These are phyloP conservation scores for Zaprionus taronus DNA, from an alignment of 1,140 invertebrate genomes.

Conservation along the genomic window DNA sequence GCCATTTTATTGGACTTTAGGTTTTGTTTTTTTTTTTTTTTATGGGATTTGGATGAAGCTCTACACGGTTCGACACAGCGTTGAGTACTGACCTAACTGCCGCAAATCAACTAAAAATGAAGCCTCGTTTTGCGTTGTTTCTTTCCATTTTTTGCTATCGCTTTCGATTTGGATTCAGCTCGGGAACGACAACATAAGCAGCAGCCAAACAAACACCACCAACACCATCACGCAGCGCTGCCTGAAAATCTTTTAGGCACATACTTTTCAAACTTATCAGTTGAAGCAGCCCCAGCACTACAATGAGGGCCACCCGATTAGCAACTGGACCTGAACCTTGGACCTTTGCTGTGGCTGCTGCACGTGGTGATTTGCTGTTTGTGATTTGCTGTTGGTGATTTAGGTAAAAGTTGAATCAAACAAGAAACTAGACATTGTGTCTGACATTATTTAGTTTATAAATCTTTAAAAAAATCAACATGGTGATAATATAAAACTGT, in stretches of 20 bases:
- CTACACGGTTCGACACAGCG: conserved; percentile 40
- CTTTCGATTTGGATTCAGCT: neutral
- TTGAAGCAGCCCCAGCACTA: neutral
- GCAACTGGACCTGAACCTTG: neutral
- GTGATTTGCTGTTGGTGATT: too few relatives aligned
- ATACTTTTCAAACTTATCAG: neutral
- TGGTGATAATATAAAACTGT: neutral
- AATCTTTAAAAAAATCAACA: too few relatives aligned
- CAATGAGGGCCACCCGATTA: neutral
- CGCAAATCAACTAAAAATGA: conserved; percentile 1
- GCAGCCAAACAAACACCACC: neutral
- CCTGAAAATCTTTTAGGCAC: neutral
- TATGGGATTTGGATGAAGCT: conserved; percentile 5
- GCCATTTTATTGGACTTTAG: conserved; percentile 54
- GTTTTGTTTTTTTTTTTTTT: conserved; percentile 9
- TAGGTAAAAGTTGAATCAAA: neutral
- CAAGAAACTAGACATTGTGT: neutral
- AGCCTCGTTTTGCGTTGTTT: conserved; percentile 27
- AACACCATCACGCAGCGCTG: neutral
- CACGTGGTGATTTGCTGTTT: neutral
- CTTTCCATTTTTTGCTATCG: neutral
- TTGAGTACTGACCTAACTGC: conserved; percentile 27
- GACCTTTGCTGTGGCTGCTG: neutral
- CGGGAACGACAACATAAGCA: too few relatives aligned
- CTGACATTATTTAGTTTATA: neutral